Conservation (phyloP, 2,797 vertebrate genomes). For the Sebastes trivittatus region DNA sequence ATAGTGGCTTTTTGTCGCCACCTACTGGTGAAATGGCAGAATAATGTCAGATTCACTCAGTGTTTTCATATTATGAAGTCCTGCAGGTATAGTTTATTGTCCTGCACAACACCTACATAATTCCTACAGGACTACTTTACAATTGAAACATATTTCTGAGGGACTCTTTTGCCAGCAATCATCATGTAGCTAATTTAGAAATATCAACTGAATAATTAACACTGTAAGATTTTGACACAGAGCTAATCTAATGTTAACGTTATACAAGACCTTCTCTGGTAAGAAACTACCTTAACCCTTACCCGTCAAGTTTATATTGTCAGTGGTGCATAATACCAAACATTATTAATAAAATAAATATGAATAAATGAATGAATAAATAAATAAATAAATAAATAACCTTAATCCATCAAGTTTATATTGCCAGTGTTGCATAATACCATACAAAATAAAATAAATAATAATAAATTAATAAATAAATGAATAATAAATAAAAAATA, state of each 20-base stretch:
- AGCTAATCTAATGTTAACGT: background rate
- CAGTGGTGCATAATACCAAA: background rate
- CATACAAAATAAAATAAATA: no score
- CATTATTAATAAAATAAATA: no score
- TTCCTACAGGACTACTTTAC: background rate
- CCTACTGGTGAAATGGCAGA: slow-evolving; percentile 26
- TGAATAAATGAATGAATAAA: no score
- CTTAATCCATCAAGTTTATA: no score
- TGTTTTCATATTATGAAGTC: background rate
- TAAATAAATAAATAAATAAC: no score
- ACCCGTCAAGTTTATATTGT: background rate
- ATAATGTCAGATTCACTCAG: background rate
- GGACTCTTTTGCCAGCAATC: background rate
- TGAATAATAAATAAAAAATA: no score
- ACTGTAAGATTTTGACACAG: background rate
- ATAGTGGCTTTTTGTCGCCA: slow-evolving; percentile 40
- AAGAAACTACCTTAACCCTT: background rate
- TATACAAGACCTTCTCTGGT: background rate
- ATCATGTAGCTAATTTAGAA: background rate
- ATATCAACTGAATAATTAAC: background rate
- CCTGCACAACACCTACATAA: background rate
- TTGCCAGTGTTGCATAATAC: no score
- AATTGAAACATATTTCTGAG: background rate
- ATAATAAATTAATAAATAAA: no score
- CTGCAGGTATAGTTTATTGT: background rate